Evolutionary conservation across 2,113 vertebrate genomes (phyloP).

Genomic region (Chloroceryle aenea): DNA sequence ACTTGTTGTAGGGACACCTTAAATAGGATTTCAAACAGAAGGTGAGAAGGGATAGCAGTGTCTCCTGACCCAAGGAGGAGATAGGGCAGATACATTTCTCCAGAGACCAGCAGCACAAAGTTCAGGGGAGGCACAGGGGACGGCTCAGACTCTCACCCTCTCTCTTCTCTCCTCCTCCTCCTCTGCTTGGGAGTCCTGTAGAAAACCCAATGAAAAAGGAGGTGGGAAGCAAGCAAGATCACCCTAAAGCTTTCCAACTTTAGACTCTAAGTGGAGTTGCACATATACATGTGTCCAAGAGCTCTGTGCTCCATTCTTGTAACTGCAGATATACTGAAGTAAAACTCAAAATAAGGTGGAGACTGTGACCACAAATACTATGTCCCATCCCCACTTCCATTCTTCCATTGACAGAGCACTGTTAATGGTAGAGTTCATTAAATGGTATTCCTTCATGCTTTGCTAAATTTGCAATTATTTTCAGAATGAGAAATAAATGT

Average conservation of each 20-base stretch:
- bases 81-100: slow-evolving; percentile 65
- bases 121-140: slow-evolving; percentile 1
- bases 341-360: not conserved
- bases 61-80: slow-evolving; percentile 62
- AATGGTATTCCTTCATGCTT: not conserved
- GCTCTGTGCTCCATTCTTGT: not conserved
- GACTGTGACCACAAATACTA: not conserved
- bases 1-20: slow-evolving; percentile 44
- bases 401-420: not conserved
- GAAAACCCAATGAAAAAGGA: not conserved
- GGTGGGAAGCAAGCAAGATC: not conserved
- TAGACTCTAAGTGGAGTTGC: not conserved
- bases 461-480: not conserved
- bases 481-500: not conserved
- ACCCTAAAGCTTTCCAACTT: not conserved
- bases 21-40: slow-evolving; percentile 80
- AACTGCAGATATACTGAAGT: not conserved
- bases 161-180: not conserved
- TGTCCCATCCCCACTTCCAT: not conserved
- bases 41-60: slow-evolving; percentile 49
- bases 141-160: not conserved
- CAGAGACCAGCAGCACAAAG: not conserved
- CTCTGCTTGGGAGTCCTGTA: not conserved
- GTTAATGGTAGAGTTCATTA: not conserved
- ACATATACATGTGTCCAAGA: not conserved